Conservation (phyloP, 2,888 invertebrate genomes). For the Volucella zonaria region DNA sequence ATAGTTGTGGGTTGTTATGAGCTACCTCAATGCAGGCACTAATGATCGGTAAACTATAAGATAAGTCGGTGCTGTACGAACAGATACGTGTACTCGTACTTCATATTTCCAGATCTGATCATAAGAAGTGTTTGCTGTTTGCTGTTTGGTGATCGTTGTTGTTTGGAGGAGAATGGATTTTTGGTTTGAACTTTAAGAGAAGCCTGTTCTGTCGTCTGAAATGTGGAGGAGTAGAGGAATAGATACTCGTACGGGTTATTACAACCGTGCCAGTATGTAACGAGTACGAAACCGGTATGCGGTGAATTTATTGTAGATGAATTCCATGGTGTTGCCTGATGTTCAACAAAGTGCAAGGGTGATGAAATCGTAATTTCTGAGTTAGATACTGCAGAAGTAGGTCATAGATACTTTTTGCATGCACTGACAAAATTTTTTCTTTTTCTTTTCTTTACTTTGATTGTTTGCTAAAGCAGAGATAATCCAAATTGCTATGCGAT, state of each 20-base stretch:
- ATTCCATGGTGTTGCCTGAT: slow-evolving; percentile 35
- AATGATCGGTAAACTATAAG: slow-evolving; percentile 68
- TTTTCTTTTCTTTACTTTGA: too few species aligned
- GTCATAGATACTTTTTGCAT: slow-evolving; percentile 40
- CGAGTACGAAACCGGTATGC: background rate
- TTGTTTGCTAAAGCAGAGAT: too few species aligned
- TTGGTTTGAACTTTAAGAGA: slow-evolving; percentile 57
- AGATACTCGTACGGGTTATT: background rate
- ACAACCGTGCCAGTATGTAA: too few species aligned
- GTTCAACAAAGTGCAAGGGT: slow-evolving; percentile 64
- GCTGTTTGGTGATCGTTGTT: too few species aligned
- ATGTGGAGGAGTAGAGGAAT: slow-evolving; percentile 46
- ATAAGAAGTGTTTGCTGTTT: too few species aligned
- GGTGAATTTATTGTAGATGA: slow-evolving; percentile 11
- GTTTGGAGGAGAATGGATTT: too few species aligned
- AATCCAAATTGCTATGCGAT: too few species aligned
- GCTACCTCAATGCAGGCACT: slow-evolving; percentile 44
- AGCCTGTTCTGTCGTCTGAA: slow-evolving; percentile 39
- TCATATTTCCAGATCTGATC: too few species aligned
- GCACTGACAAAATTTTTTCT: slow-evolving; percentile 17
- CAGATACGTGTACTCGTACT: too few species aligned
- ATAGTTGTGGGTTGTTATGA: slow-evolving; percentile 8
- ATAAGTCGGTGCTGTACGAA: slow-evolving; percentile 33
- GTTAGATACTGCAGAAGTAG: slow-evolving; percentile 60
- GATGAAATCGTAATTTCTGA: slow-evolving; percentile 65